phyloP scores from a whole-genome alignment of 2,797 vertebrate species.

The Clarias pachynema region DNA sequence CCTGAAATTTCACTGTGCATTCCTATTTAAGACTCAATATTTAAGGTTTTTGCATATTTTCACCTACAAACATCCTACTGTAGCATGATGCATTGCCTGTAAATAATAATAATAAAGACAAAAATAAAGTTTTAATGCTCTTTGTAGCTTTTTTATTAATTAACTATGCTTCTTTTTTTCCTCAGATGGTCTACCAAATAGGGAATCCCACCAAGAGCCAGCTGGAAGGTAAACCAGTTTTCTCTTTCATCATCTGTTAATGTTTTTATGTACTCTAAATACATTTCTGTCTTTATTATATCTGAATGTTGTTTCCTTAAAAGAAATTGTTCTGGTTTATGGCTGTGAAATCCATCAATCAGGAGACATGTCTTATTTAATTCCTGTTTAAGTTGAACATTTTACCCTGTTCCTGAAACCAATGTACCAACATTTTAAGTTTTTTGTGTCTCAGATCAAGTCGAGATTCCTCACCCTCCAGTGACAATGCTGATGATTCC shows the following conservation, averaged over 20 bases:
- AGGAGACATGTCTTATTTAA: not conserved
- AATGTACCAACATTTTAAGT: not conserved
- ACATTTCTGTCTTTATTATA: constrained; percentile 1
- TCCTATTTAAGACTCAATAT: not conserved
- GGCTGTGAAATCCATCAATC: not conserved
- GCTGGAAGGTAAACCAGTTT: constrained; percentile 65
- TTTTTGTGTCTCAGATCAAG: constrained; percentile 73
- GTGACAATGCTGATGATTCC: constrained; percentile 84
- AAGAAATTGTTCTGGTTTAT: not conserved
- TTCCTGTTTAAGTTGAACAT: not conserved
- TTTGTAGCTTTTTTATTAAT: not conserved
- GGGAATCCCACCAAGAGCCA: constrained; percentile 63
- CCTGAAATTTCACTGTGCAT: not conserved
- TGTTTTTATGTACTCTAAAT: not conserved
- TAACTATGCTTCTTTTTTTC: not conserved
- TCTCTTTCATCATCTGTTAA: not conserved
- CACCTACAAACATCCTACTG: not conserved
- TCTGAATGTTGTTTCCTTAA: not conserved
- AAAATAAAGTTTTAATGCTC: not conserved
- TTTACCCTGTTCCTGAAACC: not conserved
- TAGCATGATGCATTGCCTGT: not conserved
- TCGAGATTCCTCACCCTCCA: constrained; percentile 80
- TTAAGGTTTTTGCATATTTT: not conserved
- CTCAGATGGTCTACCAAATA: constrained; percentile 70
- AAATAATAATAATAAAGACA: not conserved